phyloP scores from a whole-genome alignment of 2,888 invertebrate genomes.

The Drosophila siamana region DNA sequence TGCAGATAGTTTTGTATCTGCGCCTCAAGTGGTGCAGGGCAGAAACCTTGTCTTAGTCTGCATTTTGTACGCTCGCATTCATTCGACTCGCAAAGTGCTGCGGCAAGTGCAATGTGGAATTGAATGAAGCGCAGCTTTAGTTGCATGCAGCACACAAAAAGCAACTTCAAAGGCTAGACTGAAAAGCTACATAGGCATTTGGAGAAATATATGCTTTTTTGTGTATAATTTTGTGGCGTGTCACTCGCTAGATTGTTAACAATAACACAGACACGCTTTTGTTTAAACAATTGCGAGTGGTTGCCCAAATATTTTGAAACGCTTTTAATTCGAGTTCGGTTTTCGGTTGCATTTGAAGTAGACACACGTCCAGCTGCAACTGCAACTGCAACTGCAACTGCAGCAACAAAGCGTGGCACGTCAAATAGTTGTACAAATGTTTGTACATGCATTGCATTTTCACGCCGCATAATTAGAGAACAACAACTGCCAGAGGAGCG shows the following conservation, averaged over 20 bases:
- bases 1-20: slow-evolving; percentile 18
- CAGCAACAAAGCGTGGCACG: slow-evolving; percentile 49
- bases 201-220: too few relatives aligned
- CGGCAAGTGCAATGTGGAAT: slow-evolving; percentile 5
- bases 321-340: slow-evolving; percentile 18
- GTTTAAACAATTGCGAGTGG: slow-evolving; percentile 61
- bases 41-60: slow-evolving; percentile 45
- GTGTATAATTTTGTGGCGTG: background rate
- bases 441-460: slow-evolving; percentile 82
- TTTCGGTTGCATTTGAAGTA: slow-evolving; percentile 66
- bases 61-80: slow-evolving; percentile 2
- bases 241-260: background rate
- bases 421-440: slow-evolving; percentile 71
- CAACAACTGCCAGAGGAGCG: slow-evolving; percentile 8
- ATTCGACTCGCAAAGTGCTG: slow-evolving; percentile 8
- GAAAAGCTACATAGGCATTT: too few relatives aligned
- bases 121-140: slow-evolving; percentile 18
- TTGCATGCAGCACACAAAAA: background rate
- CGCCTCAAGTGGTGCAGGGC: background rate
- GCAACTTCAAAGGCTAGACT: too few relatives aligned
- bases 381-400: slow-evolving; percentile 21
- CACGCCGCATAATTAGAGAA: slow-evolving; percentile 81
- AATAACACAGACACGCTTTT: slow-evolving; percentile 20
- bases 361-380: slow-evolving; percentile 47
- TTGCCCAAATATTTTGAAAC: slow-evolving; percentile 3